Conservation (phyloP, 2,113 vertebrate species). For the Alosa alosa region DNA sequence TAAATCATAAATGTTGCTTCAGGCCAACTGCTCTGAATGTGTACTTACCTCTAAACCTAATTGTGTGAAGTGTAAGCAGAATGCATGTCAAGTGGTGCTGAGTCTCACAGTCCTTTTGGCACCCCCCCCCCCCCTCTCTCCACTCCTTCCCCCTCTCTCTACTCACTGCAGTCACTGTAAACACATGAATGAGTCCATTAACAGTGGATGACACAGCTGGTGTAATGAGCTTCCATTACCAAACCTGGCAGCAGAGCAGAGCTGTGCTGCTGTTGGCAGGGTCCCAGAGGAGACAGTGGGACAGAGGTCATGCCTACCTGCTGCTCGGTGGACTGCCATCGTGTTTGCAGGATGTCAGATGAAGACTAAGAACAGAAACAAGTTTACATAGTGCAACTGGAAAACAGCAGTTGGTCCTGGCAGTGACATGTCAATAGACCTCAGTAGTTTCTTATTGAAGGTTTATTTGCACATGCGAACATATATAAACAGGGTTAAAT, state of each 20-base stretch:
- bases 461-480: no score
- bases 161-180: not conserved
- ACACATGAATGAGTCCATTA: not conserved
- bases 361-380: no score
- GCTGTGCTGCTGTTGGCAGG: no score
- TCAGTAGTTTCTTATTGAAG: no score
- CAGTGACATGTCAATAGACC: no score
- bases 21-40: not conserved
- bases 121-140: not conserved
- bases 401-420: no score
- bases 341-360: no score
- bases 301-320: no score
- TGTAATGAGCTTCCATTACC: not conserved
- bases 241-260: not conserved
- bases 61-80: not conserved
- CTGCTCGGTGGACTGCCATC: no score
- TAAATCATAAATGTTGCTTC: not conserved
- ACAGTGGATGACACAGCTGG: not conserved
- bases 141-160: not conserved
- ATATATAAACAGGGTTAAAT: no score
- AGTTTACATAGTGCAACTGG: no score
- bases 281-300: no score
- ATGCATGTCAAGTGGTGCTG: not conserved
- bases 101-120: not conserved
- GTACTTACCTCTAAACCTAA: not conserved